phyloP scores from a whole-genome alignment of 1,140 invertebrate genomes.

The Monomorium pharaonis region DNA sequence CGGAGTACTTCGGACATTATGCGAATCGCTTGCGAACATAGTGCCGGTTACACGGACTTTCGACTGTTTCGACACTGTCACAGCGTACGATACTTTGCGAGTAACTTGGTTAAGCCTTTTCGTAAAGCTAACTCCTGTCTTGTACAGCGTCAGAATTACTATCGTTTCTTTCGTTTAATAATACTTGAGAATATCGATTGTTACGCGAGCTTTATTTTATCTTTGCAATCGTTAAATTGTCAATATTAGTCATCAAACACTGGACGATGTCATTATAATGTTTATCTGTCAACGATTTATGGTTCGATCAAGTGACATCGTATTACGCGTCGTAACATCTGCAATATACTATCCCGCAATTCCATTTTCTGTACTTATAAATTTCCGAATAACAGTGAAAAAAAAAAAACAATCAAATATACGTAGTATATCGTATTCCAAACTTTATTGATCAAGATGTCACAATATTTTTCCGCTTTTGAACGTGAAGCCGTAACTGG shows the following conservation, averaged over 20 bases:
- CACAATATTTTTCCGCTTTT: constrained; percentile 52
- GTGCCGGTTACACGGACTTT: constrained; percentile 5
- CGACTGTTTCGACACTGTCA: not conserved
- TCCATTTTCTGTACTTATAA: constrained; percentile 11
- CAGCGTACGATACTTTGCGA: constrained; percentile 11
- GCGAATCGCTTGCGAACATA: constrained; percentile 10
- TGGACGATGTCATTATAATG: not conserved
- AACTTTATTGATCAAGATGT: constrained; percentile 51
- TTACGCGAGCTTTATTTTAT: not conserved
- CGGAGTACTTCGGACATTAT: constrained; percentile 33
- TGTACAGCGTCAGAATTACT: not conserved
- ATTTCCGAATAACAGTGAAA: constrained; percentile 11
- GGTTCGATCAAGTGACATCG: not conserved
- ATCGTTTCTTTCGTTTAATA: not conserved
- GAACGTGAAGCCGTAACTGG: constrained; percentile 26
- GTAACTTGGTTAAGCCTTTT: not conserved
- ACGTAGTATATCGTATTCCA: constrained; percentile 28
- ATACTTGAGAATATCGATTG: not conserved
- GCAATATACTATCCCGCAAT: not conserved
- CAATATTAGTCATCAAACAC: not conserved
- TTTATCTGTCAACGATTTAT: not conserved
- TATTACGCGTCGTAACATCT: not conserved
- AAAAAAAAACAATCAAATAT: constrained; percentile 49
- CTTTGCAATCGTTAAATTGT: not conserved
- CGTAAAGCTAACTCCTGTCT: not conserved